phyloP scores from a whole-genome alignment of 2,113 vertebrate genomes.

The Barbus barbus region DNA sequence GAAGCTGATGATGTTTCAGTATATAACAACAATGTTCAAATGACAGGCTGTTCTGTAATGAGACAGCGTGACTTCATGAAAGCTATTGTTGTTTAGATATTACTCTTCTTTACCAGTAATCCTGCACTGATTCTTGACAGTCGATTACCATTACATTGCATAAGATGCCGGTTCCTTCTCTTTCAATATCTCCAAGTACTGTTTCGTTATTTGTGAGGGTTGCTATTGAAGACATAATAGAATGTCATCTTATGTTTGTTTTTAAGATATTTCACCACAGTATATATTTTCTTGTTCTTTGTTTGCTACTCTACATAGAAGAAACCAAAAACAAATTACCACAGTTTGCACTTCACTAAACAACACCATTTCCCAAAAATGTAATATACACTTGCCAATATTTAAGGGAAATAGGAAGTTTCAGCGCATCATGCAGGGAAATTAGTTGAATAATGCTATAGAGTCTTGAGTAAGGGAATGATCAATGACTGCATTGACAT shows the following conservation, averaged over 20 bases:
- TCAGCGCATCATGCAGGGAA: not conserved
- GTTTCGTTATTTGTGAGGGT: not conserved
- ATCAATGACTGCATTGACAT: not conserved
- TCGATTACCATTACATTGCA: not conserved
- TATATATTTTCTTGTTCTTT: no score
- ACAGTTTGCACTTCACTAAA: not conserved
- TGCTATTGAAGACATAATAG: not conserved
- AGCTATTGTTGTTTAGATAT: conserved; percentile 12
- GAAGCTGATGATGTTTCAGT: not conserved
- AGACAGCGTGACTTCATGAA: not conserved
- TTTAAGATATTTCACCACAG: not conserved
- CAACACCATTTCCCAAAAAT: conserved; percentile 1
- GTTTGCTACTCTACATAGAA: no score
- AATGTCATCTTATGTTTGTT: no score
- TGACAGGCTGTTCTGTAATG: not conserved
- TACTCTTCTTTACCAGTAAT: conserved; percentile 9
- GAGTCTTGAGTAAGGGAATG: not conserved
- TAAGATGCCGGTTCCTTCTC: not conserved
- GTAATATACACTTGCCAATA: not conserved
- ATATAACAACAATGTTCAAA: conserved; percentile 2
- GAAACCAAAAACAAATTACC: not conserved
- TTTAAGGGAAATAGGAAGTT: conserved; percentile 15
- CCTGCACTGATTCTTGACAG: not conserved
- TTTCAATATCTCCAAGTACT: not conserved
- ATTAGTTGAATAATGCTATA: not conserved